Evolutionary conservation across 2,888 invertebrate genomes (phyloP), one percentile per base, ranked within the genome.

Genomic region (Orthosia incerta): DNA sequence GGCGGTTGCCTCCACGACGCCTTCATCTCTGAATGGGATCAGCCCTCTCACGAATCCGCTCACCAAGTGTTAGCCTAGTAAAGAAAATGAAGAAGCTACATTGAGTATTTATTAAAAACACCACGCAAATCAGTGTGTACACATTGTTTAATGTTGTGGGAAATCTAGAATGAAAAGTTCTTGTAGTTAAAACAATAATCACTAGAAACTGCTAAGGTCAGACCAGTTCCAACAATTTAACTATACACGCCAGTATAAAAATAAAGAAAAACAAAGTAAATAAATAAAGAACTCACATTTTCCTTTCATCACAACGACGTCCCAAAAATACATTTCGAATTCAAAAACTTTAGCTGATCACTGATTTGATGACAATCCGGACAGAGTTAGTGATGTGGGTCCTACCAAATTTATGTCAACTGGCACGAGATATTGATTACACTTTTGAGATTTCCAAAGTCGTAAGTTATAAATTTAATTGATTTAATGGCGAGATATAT

Each of bases 341-440:
- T 80, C 78, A 71, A 81, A 89, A 89, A 86, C 89, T 86, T 84
- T 82, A 74, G 70, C 76, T 85, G 90, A 92, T 91, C 88, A 82
- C 79, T 66, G 77, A 87, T 84, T 83, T 86, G 92, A 92, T 92
- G 94, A 94, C 93, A 94, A 91, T 90, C 88, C 83, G 82, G 84
- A 80, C 74, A 75, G 75, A 76, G 79, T 88, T 89, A 93, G 91
- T 92, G 90, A 94, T 92, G 88, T 89, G 91, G 91, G 91, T 91
- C 90, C 89, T 86, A 86, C 84, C 89, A 87, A 92, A 94, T 93
- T 93, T 92, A 94, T 93, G 91, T 92, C 92, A 92, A 81, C 80
- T 76, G 76, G 79, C 78, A 76, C 67, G 73, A 80, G 88, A 91
- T 92, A 94, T 94, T 93, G 93, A 94, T 94, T 93, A 93, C 93